These are phyloP conservation scores for Mastigias papua DNA, from an alignment of 30 jellyfish, hydroid and myxozoan genomes.

Conservation along the genomic window DNA sequence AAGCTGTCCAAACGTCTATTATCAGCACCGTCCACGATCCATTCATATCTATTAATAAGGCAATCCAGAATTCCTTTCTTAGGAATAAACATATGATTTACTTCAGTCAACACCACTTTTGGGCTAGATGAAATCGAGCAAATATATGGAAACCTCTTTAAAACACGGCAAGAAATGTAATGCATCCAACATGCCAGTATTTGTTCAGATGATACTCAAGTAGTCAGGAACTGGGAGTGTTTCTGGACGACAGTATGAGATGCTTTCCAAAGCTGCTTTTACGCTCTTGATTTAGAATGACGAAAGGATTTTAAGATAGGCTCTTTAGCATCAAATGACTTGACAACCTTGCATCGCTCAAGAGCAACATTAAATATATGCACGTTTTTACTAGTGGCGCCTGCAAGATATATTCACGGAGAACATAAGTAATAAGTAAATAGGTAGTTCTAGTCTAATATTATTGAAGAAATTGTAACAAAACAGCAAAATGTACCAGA, in stretches of 20 bases:
- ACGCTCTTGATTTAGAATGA: not conserved
- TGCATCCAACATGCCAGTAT: slow-evolving; percentile 7
- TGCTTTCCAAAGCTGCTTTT: too few species aligned
- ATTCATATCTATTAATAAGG: slow-evolving; percentile 43
- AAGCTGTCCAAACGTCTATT: slow-evolving; percentile 22
- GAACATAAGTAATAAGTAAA: too few species aligned
- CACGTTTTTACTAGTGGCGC: too few species aligned
- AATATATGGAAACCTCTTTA: slow-evolving; percentile 5
- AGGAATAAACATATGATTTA: slow-evolving; percentile 43
- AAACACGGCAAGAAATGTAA: slow-evolving; percentile 14
- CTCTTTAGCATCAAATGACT: not conserved
- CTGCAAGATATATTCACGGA: too few species aligned
- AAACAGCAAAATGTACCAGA: too few species aligned
- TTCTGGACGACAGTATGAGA: slow-evolving; percentile 12
- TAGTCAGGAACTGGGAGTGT: slow-evolving; percentile 15
- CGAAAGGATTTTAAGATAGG: not conserved
- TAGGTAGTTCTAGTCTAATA: too few species aligned
- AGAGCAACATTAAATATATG: too few species aligned
- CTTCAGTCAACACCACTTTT: slow-evolving; percentile 42
- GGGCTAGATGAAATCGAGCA: slow-evolving; percentile 13
- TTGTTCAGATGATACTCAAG: slow-evolving; percentile 58
- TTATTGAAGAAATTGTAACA: too few species aligned
- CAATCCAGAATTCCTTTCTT: slow-evolving; percentile 41
- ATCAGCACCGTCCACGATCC: slow-evolving; percentile 23
- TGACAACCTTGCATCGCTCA: not conserved